Percentiles rank a stretch among this genome's conserved stretches.
Evolutionary conservation across 1,140 invertebrate species (phyloP).

Genomic region (Proales similis): DNA sequence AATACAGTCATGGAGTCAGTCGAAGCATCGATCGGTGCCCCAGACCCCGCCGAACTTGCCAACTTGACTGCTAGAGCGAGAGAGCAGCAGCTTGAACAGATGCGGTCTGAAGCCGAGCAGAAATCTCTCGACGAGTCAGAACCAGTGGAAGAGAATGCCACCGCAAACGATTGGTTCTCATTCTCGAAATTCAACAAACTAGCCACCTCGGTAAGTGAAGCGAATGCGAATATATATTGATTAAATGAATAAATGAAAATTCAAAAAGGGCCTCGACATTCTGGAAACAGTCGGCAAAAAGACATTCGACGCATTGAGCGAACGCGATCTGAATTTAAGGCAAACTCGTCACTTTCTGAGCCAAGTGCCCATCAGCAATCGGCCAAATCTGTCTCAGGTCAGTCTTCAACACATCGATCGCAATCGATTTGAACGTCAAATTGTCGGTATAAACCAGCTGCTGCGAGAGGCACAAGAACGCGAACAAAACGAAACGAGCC

Average conservation of each 20-base stretch:
- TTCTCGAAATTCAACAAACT: not conserved
- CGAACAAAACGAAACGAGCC: not conserved
- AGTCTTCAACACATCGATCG: not conserved
- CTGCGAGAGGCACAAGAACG: not conserved
- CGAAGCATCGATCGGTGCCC: conserved; percentile 62
- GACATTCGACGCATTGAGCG: conserved; percentile 81
- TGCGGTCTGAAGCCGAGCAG: not conserved
- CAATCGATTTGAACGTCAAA: not conserved
- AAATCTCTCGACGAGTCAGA: conserved; percentile 38
- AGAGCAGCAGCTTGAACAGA: not conserved
- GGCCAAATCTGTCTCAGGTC: not conserved
- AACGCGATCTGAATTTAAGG: conserved; percentile 73
- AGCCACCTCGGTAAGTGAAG: not conserved
- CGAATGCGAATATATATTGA: too few species aligned
- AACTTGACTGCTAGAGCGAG: conserved; percentile 41
- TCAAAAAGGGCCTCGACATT: conserved; percentile 74
- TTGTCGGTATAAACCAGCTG: not conserved
- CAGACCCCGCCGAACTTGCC: conserved; percentile 67
- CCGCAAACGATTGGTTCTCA: not conserved
- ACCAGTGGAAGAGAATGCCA: conserved; percentile 38
- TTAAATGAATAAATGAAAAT: conserved; percentile 70
- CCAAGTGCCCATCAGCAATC: not conserved
- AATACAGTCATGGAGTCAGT: conserved; percentile 66
- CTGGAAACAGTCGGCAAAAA: conserved; percentile 84
- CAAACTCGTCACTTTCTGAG: not conserved